These are phyloP conservation scores for Eumeta japonica DNA, from an alignment of 1,140 invertebrate genomes.

Conservation along the genomic window DNA sequence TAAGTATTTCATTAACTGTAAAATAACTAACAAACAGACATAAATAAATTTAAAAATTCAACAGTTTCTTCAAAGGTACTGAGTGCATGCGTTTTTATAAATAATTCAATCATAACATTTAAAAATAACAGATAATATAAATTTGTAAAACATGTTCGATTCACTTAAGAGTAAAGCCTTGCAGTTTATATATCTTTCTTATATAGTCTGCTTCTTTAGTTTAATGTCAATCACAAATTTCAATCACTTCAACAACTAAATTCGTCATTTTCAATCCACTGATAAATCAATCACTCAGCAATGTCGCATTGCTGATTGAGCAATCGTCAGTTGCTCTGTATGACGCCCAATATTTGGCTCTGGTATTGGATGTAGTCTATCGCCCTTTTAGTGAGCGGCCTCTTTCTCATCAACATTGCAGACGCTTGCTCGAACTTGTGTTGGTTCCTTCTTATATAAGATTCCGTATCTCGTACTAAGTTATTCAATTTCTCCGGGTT, in stretches of 20 bases:
- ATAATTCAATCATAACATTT: too few relatives aligned
- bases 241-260: not conserved
- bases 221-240: too few relatives aligned
- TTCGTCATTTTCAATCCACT: not conserved
- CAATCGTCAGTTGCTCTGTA: conserved; percentile 29
- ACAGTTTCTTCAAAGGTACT: too few relatives aligned
- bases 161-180: too few relatives aligned
- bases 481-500: conserved; percentile 65
- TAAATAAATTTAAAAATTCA: too few relatives aligned
- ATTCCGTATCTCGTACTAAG: conserved; percentile 66
- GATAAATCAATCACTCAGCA: conserved; percentile 5
- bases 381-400: conserved; percentile 21
- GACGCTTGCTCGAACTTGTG: conserved; percentile 64
- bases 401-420: conserved; percentile 22
- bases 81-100: too few relatives aligned
- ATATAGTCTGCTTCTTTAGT: too few relatives aligned
- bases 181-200: too few relatives aligned
- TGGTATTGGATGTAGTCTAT: conserved; percentile 23
- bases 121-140: too few relatives aligned
- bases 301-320: not conserved
- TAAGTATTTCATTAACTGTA: too few relatives aligned
- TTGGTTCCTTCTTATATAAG: conserved; percentile 78
- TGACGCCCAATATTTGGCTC: conserved; percentile 29
- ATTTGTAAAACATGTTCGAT: too few relatives aligned
- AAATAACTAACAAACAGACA: too few relatives aligned